Evolutionary conservation across 2,888 invertebrate species (phyloP).

Genomic region (Neoscelio sp.): DNA sequence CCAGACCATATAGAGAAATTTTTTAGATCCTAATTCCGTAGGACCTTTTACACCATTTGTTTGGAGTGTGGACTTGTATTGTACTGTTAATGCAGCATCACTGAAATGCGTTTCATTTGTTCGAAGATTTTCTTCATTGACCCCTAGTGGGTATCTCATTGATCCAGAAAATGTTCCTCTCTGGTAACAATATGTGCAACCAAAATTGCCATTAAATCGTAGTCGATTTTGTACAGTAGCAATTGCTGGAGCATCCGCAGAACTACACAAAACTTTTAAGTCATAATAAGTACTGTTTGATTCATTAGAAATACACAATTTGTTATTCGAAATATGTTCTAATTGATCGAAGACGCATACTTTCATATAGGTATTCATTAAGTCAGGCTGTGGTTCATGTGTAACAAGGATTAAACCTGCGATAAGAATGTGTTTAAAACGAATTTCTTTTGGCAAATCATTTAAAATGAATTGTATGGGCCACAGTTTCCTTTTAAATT

Average conservation of each 20-base stretch:
- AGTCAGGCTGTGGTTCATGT: slow-evolving; percentile 13
- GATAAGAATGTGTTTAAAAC: slow-evolving; percentile 30
- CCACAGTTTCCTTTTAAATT: slow-evolving; percentile 38
- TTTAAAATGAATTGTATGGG: slow-evolving; percentile 45
- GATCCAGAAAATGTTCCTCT: background rate
- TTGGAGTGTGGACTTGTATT: background rate
- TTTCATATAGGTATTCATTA: slow-evolving; percentile 31
- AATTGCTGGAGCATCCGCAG: slow-evolving; percentile 28
- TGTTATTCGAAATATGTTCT: background rate
- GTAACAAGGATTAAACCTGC: slow-evolving; percentile 36
- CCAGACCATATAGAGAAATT: slow-evolving; percentile 8
- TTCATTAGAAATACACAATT: too few relatives aligned
- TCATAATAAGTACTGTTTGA: too few relatives aligned
- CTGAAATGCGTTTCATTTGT: slow-evolving; percentile 29
- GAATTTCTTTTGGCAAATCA: slow-evolving; percentile 14
- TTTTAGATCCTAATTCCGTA: background rate
- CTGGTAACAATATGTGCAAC: slow-evolving; percentile 38
- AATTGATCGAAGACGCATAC: slow-evolving; percentile 33
- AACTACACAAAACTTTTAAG: slow-evolving; percentile 20
- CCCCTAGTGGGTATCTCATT: slow-evolving; percentile 31
- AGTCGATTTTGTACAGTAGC: slow-evolving; percentile 35
- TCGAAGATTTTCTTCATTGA: slow-evolving; percentile 8
- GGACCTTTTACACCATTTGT: background rate
- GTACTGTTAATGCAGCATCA: slow-evolving; percentile 1
- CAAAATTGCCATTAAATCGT: slow-evolving; percentile 20